A percentile compares a stretch with the other conserved stretches of the same genome.
phyloP scores from a whole-genome alignment of 1,140 invertebrate genomes.

The Cheumatopsyche charites region DNA sequence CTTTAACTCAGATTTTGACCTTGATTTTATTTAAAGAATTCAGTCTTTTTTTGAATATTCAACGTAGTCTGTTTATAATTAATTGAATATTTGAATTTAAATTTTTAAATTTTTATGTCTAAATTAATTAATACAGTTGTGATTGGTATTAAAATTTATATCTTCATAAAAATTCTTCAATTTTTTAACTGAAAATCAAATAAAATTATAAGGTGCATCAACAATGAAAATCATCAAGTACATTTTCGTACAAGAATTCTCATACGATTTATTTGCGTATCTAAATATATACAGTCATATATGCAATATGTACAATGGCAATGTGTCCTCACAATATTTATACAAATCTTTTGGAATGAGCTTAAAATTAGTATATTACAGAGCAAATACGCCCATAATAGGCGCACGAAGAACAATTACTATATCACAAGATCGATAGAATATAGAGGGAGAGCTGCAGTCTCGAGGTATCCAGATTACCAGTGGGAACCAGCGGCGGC shows the following conservation, averaged over 20 bases:
- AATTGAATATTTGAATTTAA: too few species aligned
- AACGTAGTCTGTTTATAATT: too few species aligned
- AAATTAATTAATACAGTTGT: too few species aligned
- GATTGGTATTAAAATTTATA: too few species aligned
- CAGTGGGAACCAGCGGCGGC: conserved; percentile 47
- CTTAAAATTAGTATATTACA: conserved; percentile 7
- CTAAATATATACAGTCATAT: conserved; percentile 5
- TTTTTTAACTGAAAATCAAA: too few species aligned
- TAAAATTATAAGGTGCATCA: too few species aligned
- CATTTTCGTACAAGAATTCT: neutral
- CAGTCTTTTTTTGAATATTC: too few species aligned
- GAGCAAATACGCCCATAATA: neutral
- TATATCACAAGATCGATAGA: conserved; percentile 15
- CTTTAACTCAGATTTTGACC: too few species aligned
- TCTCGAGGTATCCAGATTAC: neutral
- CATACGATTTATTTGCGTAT: conserved; percentile 18
- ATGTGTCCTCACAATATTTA: neutral
- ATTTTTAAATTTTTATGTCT: too few species aligned
- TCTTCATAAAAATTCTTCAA: too few species aligned
- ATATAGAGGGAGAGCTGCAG: neutral
- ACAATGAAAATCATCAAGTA: too few species aligned
- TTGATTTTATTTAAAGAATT: too few species aligned
- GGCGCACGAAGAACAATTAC: neutral
- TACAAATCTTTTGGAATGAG: neutral
- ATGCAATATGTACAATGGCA: conserved; percentile 15